A percentile compares a stretch with the other conserved stretches of the same genome.
These are phyloP conservation scores for Papilio machaon DNA, from an alignment of 1,140 invertebrate species.

Conservation along the genomic window DNA sequence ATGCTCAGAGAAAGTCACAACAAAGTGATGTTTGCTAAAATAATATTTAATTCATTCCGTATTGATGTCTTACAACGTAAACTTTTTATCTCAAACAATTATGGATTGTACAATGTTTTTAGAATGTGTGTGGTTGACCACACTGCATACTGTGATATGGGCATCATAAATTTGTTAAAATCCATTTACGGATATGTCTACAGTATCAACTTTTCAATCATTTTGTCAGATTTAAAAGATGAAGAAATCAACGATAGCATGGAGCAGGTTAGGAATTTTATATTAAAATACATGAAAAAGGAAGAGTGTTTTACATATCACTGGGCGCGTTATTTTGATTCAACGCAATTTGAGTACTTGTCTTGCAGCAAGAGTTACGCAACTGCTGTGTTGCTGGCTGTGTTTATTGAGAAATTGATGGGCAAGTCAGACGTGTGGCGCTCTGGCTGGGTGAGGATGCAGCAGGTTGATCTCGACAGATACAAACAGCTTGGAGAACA, in stretches of 20 bases:
- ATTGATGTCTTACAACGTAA: not conserved
- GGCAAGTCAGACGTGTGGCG: slow-evolving; percentile 38
- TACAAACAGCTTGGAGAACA: slow-evolving; percentile 39
- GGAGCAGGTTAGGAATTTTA: slow-evolving; percentile 39
- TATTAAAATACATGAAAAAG: slow-evolving; percentile 41
- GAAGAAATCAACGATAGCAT: slow-evolving; percentile 35
- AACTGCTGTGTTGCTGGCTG: slow-evolving; percentile 41
- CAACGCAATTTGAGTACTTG: slow-evolving; percentile 40
- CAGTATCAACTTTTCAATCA: not conserved
- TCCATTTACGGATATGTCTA: not conserved
- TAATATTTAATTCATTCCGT: slow-evolving; percentile 42
- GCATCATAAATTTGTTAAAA: slow-evolving; percentile 42
- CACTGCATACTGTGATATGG: slow-evolving; percentile 42
- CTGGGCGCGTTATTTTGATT: slow-evolving; percentile 43
- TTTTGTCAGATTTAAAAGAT: slow-evolving; percentile 20
- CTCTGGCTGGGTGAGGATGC: slow-evolving; percentile 40
- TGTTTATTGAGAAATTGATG: slow-evolving; percentile 41
- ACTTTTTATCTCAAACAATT: not conserved
- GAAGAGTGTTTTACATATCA: slow-evolving; percentile 32
- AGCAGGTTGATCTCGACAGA: slow-evolving; percentile 29
- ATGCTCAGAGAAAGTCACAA: slow-evolving; percentile 16
- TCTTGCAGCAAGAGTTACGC: slow-evolving; percentile 40
- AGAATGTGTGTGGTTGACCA: slow-evolving; percentile 40
- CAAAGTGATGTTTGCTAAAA: slow-evolving; percentile 46
- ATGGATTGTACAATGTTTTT: slow-evolving; percentile 38